A percentile compares a stretch with the other conserved stretches of the same genome.
phyloP scores from a whole-genome alignment of 1,140 invertebrate genomes.

The Drosophila punjabiensis region DNA sequence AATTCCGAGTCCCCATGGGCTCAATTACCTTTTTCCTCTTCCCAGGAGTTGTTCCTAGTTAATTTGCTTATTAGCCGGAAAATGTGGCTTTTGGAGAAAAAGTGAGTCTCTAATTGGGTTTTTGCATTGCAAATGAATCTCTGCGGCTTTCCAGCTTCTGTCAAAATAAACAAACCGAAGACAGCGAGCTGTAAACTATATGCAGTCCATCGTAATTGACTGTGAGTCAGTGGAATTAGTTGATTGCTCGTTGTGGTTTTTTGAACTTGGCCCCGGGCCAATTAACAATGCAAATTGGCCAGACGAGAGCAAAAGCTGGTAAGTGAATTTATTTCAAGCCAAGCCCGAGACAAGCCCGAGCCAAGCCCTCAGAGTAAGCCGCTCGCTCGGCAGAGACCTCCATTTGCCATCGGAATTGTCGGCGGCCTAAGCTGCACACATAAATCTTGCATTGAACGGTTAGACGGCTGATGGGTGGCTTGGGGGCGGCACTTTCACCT shows the following conservation, averaged over 20 bases:
- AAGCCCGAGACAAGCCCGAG: neutral
- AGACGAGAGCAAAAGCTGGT: constrained; percentile 2
- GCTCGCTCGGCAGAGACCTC: constrained; percentile 1
- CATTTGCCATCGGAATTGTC: constrained; percentile 26
- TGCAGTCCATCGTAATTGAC: constrained; percentile 24
- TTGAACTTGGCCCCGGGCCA: constrained; percentile 27
- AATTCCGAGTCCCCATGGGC: too few species aligned
- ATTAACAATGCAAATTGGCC: constrained; percentile 64
- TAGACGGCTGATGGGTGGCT: neutral
- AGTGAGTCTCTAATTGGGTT: constrained; percentile 44
- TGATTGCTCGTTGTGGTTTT: constrained; percentile 57
- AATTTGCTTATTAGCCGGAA: constrained; percentile 18
- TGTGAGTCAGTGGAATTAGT: constrained; percentile 34
- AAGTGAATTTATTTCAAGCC: constrained; percentile 34
- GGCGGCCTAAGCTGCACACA: constrained; percentile 50
- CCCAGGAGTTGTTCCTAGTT: neutral
- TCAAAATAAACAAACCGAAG: constrained; percentile 47
- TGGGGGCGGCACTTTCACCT: constrained; percentile 66
- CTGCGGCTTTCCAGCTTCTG: constrained; percentile 20
- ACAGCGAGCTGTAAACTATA: constrained; percentile 12
- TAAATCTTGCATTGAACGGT: constrained; percentile 56
- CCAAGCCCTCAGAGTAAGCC: constrained; percentile 5
- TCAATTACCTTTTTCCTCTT: constrained; percentile 12
- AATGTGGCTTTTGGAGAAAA: constrained; percentile 11
- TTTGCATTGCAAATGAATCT: constrained; percentile 60